Conservation (phyloP, 2,797 vertebrate species). For the Octomys mimax region DNA sequence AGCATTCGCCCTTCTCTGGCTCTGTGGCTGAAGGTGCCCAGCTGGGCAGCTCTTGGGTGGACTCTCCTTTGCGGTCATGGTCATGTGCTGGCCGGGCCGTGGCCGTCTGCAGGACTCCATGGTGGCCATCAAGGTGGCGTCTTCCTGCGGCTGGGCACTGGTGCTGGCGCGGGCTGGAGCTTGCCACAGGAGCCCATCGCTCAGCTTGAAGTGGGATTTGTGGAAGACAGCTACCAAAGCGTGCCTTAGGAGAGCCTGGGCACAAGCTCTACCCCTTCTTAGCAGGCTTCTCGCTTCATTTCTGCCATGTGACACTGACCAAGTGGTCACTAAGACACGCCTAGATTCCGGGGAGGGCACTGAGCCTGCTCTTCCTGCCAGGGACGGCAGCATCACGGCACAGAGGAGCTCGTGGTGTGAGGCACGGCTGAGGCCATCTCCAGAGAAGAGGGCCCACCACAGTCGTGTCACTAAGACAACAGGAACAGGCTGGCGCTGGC, state of each 20-base stretch:
- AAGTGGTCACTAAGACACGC: not conserved
- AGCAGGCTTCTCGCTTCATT: not conserved
- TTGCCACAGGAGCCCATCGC: accelerated
- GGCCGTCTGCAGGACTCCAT: too few relatives aligned
- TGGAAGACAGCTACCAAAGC: accelerated
- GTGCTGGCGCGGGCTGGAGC: accelerated
- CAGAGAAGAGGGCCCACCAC: accelerated
- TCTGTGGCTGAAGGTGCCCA: not conserved
- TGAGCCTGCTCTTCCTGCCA: not conserved
- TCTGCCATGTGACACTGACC: not conserved
- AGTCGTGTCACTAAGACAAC: accelerated
- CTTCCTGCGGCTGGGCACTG: accelerated
- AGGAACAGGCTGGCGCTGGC: accelerated
- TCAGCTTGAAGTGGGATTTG: not conserved
- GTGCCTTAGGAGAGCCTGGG: not conserved
- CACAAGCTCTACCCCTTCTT: not conserved
- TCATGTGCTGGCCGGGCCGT: not conserved
- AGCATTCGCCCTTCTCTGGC: not conserved
- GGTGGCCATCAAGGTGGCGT: not conserved
- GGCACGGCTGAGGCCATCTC: not conserved
- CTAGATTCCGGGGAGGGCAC: not conserved
- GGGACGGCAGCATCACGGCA: too few relatives aligned
- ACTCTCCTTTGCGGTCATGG: accelerated
- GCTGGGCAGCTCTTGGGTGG: not conserved
- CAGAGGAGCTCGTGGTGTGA: accelerated